A percentile compares a stretch with the other conserved stretches of the same genome.
phyloP scores from a whole-genome alignment of 30 jellyfish, hydroid and myxozoan genomes.

The Catostylus mosaicus region DNA sequence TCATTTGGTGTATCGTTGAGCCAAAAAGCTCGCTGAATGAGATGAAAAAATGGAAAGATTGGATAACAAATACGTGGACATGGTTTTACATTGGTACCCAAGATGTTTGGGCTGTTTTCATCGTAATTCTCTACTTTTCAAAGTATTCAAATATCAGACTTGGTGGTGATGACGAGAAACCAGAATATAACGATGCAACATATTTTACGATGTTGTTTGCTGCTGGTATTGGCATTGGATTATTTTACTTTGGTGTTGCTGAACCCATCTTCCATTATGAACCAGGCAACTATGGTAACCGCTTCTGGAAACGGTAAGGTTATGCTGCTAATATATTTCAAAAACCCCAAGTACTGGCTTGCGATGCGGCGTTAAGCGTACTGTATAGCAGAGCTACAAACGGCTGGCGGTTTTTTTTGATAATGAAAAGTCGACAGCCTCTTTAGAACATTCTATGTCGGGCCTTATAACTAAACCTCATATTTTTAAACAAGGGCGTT shows the following conservation, averaged over 20 bases:
- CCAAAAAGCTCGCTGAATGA: conserved; percentile 65
- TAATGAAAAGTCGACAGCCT: no score
- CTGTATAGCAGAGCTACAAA: no score
- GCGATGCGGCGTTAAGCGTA: no score
- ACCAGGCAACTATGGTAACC: conserved; percentile 78
- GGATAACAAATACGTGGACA: conserved; percentile 93
- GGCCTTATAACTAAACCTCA: no score
- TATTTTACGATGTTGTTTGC: conserved; percentile 94
- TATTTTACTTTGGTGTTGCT: conserved; percentile 96
- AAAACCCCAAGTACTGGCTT: no score
- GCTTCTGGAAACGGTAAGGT: conserved; percentile 88
- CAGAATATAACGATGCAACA: conserved; percentile 86
- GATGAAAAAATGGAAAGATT: conserved; percentile 58
- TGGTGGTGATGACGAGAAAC: conserved; percentile 89
- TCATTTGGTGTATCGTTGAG: conserved; percentile 71
- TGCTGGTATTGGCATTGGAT: conserved; percentile 94
- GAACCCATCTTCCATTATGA: conserved; percentile 87
- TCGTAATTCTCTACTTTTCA: conserved; percentile 78
- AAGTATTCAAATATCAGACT: conserved; percentile 75
- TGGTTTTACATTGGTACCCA: conserved; percentile 97
- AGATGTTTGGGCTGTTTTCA: conserved; percentile 92
- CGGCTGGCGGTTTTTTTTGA: no score
- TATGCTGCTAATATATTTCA: no score
- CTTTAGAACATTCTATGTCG: no score
- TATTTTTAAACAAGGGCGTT: no score